Conservation (phyloP, 2,113 vertebrate genomes). For the Acanthisitta chloris region DNA sequence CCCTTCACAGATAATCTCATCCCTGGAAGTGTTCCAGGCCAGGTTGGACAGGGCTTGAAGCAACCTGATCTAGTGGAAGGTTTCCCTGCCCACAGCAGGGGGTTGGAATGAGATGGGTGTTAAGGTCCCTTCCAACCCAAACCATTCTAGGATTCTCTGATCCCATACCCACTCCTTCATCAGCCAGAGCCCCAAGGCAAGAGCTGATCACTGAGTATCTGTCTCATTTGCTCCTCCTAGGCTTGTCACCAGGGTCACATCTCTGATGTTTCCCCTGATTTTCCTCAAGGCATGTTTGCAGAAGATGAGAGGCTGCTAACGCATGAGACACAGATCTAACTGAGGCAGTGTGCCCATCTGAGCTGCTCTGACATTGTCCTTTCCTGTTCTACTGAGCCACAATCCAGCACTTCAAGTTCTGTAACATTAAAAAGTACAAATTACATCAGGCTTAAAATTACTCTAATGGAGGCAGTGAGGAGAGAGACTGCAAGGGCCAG, state of each 20-base stretch:
- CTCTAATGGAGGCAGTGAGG: not conserved
- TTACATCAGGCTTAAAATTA: not conserved
- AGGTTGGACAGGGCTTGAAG: not conserved
- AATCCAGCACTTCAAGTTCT: not conserved
- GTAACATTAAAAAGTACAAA: not conserved
- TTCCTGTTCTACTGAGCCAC: not conserved
- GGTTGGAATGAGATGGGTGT: not conserved
- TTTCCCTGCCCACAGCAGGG: not conserved
- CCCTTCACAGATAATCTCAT: not conserved
- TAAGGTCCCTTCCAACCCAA: not conserved
- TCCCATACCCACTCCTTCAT: not conserved
- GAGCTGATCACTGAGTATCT: not conserved
- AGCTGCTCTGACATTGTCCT: not conserved
- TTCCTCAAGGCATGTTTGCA: not conserved
- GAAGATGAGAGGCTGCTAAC: not conserved
- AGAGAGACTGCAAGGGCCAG: not conserved
- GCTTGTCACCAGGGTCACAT: not conserved
- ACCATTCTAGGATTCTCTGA: not conserved
- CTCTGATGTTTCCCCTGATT: not conserved
- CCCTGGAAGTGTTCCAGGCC: not conserved
- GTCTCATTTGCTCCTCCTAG: not conserved
- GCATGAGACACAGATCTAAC: not conserved
- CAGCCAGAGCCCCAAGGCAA: not conserved
- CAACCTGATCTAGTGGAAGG: not conserved
- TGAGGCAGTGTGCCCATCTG: not conserved